phyloP scores from a whole-genome alignment of 2,797 vertebrate genomes.

The Paramormyrops hopkinsi region DNA sequence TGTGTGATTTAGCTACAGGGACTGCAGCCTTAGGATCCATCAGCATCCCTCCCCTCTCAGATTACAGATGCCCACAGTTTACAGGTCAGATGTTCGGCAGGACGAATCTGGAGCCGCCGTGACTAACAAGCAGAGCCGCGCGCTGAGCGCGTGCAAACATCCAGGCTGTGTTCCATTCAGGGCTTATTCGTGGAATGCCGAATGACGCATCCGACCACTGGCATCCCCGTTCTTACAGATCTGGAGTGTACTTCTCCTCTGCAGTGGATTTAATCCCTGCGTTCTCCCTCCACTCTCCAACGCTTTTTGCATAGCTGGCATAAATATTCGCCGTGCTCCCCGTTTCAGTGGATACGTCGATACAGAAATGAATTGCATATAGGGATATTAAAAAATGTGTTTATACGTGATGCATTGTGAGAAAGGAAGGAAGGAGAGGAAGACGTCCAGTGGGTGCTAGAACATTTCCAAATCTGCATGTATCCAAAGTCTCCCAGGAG shows the following conservation, averaged over 20 bases:
- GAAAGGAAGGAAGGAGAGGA: neutral
- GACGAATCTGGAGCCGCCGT: constrained; percentile 44
- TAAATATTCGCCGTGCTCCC: constrained; percentile 1
- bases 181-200: neutral
- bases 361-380: neutral
- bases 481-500: neutral
- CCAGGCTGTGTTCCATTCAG: neutral
- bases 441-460: constrained; percentile 22
- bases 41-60: constrained; percentile 39
- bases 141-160: constrained; percentile 13
- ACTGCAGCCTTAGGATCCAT: constrained; percentile 53
- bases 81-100: constrained; percentile 48
- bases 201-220: neutral
- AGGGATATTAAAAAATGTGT: constrained; percentile 12
- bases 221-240: constrained; percentile 5
- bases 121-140: constrained; percentile 30
- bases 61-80: constrained; percentile 47
- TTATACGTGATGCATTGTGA: constrained; percentile 23
- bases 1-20: constrained; percentile 57
- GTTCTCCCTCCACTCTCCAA: constrained; percentile 23
- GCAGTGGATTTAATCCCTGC: constrained; percentile 21
- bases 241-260: neutral
- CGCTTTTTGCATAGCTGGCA: constrained; percentile 4
- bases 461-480: constrained; percentile 15
- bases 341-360: neutral